These are phyloP conservation scores for Drosophila takahashii DNA, from an alignment of 1,140 invertebrate species.

Conservation along the genomic window DNA sequence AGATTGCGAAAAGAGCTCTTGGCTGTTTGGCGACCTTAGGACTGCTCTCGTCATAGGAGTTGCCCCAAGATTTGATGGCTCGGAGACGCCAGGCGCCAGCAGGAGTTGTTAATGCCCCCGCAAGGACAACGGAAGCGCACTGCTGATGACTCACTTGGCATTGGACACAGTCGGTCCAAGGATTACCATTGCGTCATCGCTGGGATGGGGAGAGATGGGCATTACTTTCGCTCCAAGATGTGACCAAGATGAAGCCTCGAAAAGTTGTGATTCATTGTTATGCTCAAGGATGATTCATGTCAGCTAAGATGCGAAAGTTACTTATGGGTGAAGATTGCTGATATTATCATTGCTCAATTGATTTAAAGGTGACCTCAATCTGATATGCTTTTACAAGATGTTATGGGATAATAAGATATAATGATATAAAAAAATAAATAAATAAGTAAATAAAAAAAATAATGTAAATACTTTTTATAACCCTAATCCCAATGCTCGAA, in stretches of 20 bases:
- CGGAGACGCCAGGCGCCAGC: conserved; percentile 48
- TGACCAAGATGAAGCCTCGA: conserved; percentile 1
- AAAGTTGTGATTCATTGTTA: conserved; percentile 24
- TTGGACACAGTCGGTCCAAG: conserved; percentile 58
- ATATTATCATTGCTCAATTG: background rate
- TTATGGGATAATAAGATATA: too few relatives aligned
- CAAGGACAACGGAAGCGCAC: conserved; percentile 62
- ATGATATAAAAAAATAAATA: too few relatives aligned
- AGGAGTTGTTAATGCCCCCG: conserved; percentile 65
- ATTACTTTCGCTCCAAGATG: conserved; percentile 10
- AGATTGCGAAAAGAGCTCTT: conserved; percentile 63
- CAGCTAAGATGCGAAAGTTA: background rate
- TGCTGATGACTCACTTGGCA: conserved; percentile 63
- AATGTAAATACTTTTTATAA: too few relatives aligned
- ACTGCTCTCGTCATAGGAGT: background rate
- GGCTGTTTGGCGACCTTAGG: conserved; percentile 19
- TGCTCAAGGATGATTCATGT: conserved; percentile 26
- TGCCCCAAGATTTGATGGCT: conserved; percentile 28
- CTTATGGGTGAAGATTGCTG: background rate
- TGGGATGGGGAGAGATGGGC: background rate
- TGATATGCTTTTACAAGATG: too few relatives aligned
- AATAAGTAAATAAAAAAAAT: too few relatives aligned
- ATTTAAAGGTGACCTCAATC: conserved; percentile 7
- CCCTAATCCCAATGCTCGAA: too few relatives aligned
- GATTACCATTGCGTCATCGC: conserved; percentile 72